A percentile compares a stretch with the other conserved stretches of the same genome.
These are phyloP conservation scores for Ruditapes philippinarum DNA, from an alignment of 1,140 invertebrate species.

Conservation along the genomic window DNA sequence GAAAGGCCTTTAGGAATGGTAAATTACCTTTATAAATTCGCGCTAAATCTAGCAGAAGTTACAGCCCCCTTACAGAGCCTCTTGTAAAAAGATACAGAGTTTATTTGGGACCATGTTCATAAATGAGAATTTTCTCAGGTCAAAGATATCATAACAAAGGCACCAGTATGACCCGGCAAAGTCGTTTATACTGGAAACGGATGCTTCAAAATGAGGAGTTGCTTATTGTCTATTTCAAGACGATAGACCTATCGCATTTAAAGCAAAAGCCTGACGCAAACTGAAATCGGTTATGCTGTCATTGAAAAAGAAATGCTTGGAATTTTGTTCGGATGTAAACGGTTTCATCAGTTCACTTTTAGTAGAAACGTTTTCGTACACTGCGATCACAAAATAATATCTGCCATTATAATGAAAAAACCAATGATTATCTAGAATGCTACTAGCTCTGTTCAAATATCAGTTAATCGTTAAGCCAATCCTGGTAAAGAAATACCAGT, in stretches of 20 bases:
- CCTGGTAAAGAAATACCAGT: conserved; percentile 32
- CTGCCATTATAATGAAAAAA: not conserved
- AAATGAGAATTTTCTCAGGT: no score
- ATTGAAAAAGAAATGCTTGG: conserved; percentile 87
- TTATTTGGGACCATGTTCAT: no score
- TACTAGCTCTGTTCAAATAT: not conserved
- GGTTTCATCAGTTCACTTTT: no score
- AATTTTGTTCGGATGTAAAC: conserved; percentile 85
- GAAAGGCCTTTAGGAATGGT: no score
- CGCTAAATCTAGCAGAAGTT: no score
- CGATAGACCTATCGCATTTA: conserved; percentile 85
- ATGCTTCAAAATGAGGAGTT: no score
- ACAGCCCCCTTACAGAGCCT: no score
- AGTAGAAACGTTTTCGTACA: conserved; percentile 71
- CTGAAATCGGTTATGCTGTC: conserved; percentile 87
- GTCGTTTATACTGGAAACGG: no score
- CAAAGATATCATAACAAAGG: no score
- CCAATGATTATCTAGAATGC: not conserved
- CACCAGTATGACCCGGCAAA: no score
- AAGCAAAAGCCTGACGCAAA: conserved; percentile 84
- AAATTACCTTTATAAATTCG: no score
- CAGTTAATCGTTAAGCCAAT: not conserved
- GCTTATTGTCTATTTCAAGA: conserved; percentile 87
- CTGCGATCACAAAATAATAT: conserved; percentile 81
- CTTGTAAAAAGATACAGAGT: no score